These are phyloP conservation scores for Paradoxurus hermaphroditus DNA, from an alignment of 2,113 vertebrate genomes.

Conservation along the genomic window DNA sequence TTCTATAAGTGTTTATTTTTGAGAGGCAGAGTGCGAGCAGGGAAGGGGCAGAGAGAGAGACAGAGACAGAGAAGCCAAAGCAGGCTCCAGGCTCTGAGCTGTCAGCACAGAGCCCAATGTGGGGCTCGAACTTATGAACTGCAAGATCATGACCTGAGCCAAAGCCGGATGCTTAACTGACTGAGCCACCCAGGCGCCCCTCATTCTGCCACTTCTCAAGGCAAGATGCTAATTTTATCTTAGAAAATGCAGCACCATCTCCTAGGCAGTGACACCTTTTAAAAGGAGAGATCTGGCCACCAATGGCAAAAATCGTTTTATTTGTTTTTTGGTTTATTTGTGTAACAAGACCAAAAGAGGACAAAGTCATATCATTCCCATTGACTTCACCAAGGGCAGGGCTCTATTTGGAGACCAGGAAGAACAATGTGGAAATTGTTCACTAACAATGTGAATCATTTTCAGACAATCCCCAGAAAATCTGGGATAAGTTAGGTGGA, in stretches of 20 bases:
- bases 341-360: constrained; percentile 18
- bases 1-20: no score
- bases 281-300: not conserved
- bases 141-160: no score
- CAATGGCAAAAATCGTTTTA: not conserved
- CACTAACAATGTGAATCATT: constrained; percentile 54
- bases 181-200: no score
- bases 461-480: constrained; percentile 67
- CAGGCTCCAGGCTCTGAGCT: no score
- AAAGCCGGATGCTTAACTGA: no score
- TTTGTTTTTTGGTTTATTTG: constrained; percentile 28
- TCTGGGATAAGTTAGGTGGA: constrained; percentile 64
- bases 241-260: not conserved
- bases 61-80: no score
- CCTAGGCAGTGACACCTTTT: not conserved
- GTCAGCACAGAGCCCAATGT: no score
- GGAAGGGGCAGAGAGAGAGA: no score
- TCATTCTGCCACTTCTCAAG: not conserved
- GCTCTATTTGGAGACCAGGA: constrained; percentile 31
- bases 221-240: not conserved
- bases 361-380: constrained; percentile 35
- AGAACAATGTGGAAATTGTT: constrained; percentile 70
- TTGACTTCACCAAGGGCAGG: constrained; percentile 32
- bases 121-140: no score
- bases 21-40: no score